phyloP scores from a whole-genome alignment of 2,113 vertebrate genomes.

The Pteruthius melanotis region DNA sequence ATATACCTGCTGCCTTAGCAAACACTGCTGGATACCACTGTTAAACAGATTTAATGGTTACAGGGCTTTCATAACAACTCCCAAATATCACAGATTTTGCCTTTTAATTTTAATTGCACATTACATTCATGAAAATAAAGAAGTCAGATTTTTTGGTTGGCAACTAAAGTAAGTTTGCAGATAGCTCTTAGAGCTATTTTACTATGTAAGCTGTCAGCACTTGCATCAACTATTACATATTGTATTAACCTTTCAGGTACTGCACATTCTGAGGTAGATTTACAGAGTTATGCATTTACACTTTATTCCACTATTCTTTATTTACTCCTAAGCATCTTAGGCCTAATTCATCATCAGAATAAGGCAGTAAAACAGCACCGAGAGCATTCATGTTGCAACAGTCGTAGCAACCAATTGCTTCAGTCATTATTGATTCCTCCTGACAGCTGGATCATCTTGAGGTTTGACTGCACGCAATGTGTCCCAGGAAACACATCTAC shows the following conservation, averaged over 20 bases:
- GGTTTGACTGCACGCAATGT: fast-evolving
- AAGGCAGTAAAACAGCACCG: not conserved
- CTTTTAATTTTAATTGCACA: not conserved
- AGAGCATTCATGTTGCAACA: not conserved
- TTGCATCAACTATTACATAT: not conserved
- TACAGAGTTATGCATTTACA: not conserved
- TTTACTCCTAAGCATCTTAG: not conserved
- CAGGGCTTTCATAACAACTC: not conserved
- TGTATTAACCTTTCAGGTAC: conserved; percentile 1
- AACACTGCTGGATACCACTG: not conserved
- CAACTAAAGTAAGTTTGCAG: not conserved
- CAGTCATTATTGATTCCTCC: not conserved
- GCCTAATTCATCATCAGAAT: not conserved
- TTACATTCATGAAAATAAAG: not conserved
- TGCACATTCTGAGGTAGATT: not conserved
- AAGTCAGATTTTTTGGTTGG: not conserved
- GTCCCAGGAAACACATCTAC: not conserved
- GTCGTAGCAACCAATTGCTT: not conserved
- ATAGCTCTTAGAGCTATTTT: not conserved
- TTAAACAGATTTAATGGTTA: not conserved
- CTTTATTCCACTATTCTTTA: not conserved
- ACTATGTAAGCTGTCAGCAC: not conserved
- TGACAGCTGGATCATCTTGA: not conserved
- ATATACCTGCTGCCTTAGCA: not conserved
- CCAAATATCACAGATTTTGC: not conserved